A percentile compares a stretch with the other conserved stretches of the same genome.
phyloP scores from a whole-genome alignment of 2,113 vertebrate genomes.

The Ranitomeya imitator region DNA sequence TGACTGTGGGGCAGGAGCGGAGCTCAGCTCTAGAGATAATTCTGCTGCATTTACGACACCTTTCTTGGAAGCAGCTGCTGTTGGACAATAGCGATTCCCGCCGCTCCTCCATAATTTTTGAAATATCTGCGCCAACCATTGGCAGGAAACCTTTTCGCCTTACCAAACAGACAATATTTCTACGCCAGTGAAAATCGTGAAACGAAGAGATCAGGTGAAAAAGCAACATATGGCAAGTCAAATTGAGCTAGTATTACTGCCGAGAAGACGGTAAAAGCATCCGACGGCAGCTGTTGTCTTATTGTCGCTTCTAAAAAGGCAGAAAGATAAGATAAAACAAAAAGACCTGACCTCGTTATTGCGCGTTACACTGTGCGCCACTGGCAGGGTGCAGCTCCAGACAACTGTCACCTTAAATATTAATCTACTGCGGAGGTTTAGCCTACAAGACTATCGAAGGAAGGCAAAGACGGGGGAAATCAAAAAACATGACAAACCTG shows the following conservation, averaged over 20 bases:
- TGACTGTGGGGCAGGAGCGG: neutral
- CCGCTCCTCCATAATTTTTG: neutral
- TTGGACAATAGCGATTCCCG: neutral
- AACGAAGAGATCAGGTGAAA: constrained; percentile 29
- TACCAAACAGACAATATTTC: constrained; percentile 2
- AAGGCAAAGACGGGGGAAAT: neutral
- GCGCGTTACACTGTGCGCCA: constrained; percentile 17
- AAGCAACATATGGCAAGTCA: constrained; percentile 35
- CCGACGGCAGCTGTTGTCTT: constrained; percentile 37
- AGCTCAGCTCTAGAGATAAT: neutral
- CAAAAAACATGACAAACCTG: neutral
- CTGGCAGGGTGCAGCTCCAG: constrained; percentile 5
- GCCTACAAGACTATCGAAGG: neutral
- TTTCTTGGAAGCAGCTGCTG: neutral
- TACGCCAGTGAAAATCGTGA: neutral
- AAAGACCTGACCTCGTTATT: constrained; percentile 35
- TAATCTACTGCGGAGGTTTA: constrained; percentile 21
- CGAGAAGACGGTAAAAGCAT: neutral
- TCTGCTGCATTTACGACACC: neutral
- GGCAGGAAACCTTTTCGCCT: neutral
- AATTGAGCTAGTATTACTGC: constrained; percentile 24
- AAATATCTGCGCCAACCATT: neutral
- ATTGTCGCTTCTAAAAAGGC: constrained; percentile 33
- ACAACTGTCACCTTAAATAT: constrained; percentile 41
- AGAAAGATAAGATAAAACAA: constrained; percentile 23